Evolutionary conservation across 2,797 vertebrate species (phyloP).

Genomic region (Enteromius treurensis): DNA sequence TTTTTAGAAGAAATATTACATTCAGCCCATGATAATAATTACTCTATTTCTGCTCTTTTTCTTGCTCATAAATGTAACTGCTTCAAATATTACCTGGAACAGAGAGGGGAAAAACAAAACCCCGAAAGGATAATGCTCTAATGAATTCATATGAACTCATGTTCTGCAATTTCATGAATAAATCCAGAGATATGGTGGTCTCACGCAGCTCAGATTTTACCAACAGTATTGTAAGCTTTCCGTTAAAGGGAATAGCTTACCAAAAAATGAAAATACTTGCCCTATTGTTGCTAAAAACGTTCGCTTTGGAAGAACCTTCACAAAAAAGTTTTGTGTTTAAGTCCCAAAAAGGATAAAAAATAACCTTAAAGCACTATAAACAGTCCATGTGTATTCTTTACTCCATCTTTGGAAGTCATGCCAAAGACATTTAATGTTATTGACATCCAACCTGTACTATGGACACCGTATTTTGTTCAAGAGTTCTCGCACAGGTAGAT

Average conservation of each 20-base stretch:
- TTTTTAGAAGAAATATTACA: background rate
- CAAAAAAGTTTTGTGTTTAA: background rate
- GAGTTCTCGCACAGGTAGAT: background rate
- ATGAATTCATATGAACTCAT: conserved; percentile 4
- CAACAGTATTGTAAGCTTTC: background rate
- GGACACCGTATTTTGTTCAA: background rate
- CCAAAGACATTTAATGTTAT: background rate
- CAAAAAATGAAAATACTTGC: background rate
- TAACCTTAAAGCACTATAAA: background rate
- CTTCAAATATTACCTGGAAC: conserved; percentile 3
- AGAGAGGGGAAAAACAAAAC: background rate
- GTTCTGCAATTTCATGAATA: conserved; percentile 9
- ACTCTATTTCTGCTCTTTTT: background rate
- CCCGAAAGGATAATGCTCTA: background rate
- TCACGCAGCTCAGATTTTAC: background rate
- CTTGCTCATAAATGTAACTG: background rate
- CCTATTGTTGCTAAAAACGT: background rate
- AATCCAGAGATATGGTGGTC: background rate
- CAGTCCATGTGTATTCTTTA: background rate
- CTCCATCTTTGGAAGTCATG: background rate
- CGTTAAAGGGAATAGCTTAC: background rate
- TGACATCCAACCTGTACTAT: background rate
- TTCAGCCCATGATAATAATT: background rate
- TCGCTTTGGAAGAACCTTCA: background rate
- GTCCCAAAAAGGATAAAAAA: background rate